These are phyloP conservation scores for Phalanger gymnotis DNA, from an alignment of 2,797 vertebrate genomes.

Conservation along the genomic window DNA sequence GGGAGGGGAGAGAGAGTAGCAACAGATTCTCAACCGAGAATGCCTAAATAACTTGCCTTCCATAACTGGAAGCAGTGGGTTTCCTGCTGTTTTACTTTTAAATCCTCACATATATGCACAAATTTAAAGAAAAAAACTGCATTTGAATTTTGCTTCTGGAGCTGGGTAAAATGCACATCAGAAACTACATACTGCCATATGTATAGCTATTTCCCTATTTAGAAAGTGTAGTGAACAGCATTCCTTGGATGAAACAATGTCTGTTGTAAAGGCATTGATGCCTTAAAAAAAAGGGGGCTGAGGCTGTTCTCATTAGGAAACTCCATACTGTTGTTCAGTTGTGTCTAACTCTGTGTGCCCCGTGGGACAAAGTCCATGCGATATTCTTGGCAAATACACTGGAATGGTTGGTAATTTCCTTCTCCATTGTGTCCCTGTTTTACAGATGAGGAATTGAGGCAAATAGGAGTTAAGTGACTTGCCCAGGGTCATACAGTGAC, in stretches of 20 bases:
- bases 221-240: neutral
- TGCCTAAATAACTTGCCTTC: neutral
- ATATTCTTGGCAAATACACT: neutral
- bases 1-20: neutral
- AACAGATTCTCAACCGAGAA: neutral
- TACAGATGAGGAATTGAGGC: neutral
- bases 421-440: neutral
- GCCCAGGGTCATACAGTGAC: neutral
- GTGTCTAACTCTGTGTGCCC: neutral
- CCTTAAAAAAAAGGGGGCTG: slow-evolving; percentile 27
- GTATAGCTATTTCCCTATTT: slow-evolving; percentile 40
- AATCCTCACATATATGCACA: neutral
- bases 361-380: neutral
- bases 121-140: slow-evolving; percentile 8
- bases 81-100: neutral
- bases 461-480: neutral
- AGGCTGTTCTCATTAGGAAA: slow-evolving; percentile 11
- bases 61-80: neutral
- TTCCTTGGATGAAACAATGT: neutral
- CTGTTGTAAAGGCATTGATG: neutral
- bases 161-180: neutral
- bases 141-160: neutral
- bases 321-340: neutral
- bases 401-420: neutral
- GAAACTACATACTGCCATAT: neutral